Percentiles rank a stretch among this genome's conserved stretches.
These are phyloP conservation scores for Climacteris rufus DNA, from an alignment of 2,113 vertebrate species.

Conservation along the genomic window DNA sequence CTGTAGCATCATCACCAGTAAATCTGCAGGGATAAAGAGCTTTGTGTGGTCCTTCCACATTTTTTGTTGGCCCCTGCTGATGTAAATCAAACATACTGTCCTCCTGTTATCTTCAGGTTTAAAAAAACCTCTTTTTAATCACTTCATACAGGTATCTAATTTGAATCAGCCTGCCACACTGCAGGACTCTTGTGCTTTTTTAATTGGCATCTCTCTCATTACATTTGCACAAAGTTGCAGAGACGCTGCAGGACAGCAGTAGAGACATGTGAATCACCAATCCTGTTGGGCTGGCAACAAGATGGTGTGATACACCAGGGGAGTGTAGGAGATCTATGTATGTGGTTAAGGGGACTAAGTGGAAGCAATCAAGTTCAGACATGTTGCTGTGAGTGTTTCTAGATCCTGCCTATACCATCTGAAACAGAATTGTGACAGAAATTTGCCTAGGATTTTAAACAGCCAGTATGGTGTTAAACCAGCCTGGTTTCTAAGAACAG, in stretches of 20 bases:
- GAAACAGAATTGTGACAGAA: not conserved
- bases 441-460: not conserved
- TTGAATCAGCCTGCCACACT: constrained; percentile 61
- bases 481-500: not conserved
- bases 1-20: constrained; percentile 2
- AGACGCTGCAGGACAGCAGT: constrained; percentile 49
- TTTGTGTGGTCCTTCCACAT: not conserved
- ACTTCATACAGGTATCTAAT: constrained; percentile 63
- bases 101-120: constrained; percentile 49
- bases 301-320: not conserved
- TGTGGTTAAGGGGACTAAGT: not conserved
- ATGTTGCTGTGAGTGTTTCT: not conserved
- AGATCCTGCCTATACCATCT: not conserved
- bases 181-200: constrained; percentile 49
- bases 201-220: constrained; percentile 69
- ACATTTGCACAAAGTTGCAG: constrained; percentile 59
- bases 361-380: not conserved
- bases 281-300: constrained; percentile 31
- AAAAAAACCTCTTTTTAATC: constrained; percentile 57
- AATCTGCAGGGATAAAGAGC: constrained; percentile 28
- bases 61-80: constrained; percentile 43
- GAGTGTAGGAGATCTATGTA: not conserved
- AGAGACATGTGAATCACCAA: constrained; percentile 51
- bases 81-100: constrained; percentile 57
- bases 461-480: not conserved